Evolutionary conservation across 2,113 vertebrate species (phyloP), one percentile per base, ranked within the genome.

Genomic region (Trachemys scripta): DNA sequence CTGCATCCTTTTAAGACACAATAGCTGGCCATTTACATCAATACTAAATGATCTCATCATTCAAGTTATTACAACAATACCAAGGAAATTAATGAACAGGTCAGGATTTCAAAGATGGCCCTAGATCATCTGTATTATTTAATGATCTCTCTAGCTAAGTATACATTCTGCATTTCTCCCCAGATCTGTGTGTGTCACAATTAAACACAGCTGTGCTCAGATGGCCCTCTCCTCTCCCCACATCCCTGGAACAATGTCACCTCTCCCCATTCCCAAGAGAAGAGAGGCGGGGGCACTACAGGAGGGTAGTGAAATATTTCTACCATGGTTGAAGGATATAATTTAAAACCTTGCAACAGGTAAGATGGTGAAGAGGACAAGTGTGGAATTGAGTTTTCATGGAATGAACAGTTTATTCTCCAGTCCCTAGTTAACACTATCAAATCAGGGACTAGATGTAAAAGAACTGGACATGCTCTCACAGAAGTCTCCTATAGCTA

Each of bases 321-420:
- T 69, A 38, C 42, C 72, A 14, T 7, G 12, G 87, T 1, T 27
- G 45, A 29, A 87, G 69, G 83, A n/a, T 35, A 5, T 35, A 80
- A 91, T 8, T 51, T 53, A 81, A 94, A 38, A 11, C 38, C 4
- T 31, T 78, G 10, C 27, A 92, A 57, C 50, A 96, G 53, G 75
- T 19, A 57, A 4, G 1, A 35, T 5, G 62, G 38, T 87, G 90
- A 50, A 96, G 53, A 49, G 13, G 42, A 84, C 14, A 7, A 3
- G 5, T 38, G 4, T 88, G 78, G 29, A 87, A 90, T 81, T 81
- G 49, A 53, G 14, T 86, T 11, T 87, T 85, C 56, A 90, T n/a
- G 5, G 78, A 78, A 47, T 13, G 47, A 93, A 57, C 12, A 86
- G 78, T 14, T 51, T 19, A 27, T 35, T 95, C 82, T 54, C 19